Evolutionary conservation across 1,140 invertebrate genomes (phyloP), one percentile per base, ranked within the genome.

Genomic region (roundworm (Caenorhabditis elegans)): DNA sequence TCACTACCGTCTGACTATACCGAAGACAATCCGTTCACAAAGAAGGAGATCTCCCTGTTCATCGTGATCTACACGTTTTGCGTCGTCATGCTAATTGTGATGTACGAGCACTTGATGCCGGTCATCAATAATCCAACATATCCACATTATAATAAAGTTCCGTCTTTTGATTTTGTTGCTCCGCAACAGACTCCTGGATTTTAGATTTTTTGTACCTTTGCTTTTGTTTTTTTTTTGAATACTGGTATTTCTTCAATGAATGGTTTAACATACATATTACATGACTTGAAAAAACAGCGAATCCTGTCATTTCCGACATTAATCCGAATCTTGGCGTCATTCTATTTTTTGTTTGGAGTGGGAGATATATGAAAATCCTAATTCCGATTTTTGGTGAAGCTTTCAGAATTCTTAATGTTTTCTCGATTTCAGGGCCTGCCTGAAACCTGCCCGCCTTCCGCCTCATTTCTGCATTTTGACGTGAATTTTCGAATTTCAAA

Each of bases 11-110:
- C 31, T 3, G 60, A 70, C 34, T 70, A 70, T 17, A 70, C 60
- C 2, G 60, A 70, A n/a, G 60, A 70, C 26, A 70, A 70, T 39
- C 60, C 60, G 22, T 70, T 70, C 34, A 70, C 60, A 15, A 70
- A 70, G 26, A 39, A 43, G 6, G 60, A 70, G n/a, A 70, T 70
- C 19, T 70, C 60, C 0, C 31, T 70, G n/a, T 70, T 70, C 60
- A 39, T 70, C 43, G 31, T 70, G 15, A 39, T 70, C 19, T 70
- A 70, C 34, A 43, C 60, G 3, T 70, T 70, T 43, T 70, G 60
- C 22, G 60, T 70, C 0, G 11, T 70, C 3, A 6, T 39, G 31
- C n/a, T 70, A 3, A 70, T 70, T 70, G 22, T 70, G 2, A 39
- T 70, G 60, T 70, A 70, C 4, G 60, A 70, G 26, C 34, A 39